phyloP scores from a whole-genome alignment of 2,797 vertebrate species.

The Periparus ater region DNA sequence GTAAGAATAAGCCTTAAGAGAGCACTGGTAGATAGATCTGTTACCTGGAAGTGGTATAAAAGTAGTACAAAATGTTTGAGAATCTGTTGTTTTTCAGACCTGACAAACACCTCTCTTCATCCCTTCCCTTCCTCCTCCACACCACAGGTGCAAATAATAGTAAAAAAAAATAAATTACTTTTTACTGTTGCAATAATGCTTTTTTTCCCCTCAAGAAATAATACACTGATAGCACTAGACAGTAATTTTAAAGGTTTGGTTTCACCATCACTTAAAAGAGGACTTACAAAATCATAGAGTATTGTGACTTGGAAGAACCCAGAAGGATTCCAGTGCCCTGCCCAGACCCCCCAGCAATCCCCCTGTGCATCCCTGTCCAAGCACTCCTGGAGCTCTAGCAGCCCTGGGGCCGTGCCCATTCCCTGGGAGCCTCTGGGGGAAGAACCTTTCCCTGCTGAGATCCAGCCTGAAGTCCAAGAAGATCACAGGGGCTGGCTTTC shows the following conservation, averaged over 20 bases:
- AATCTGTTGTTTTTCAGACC: neutral
- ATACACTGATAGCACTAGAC: neutral
- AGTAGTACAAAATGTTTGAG: neutral
- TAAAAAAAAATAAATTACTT: neutral
- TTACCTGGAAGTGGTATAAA: neutral
- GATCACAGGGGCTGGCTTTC: neutral
- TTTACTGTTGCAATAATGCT: neutral
- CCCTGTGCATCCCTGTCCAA: neutral
- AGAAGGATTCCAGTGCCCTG: neutral
- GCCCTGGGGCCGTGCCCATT: neutral
- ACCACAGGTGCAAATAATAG: neutral
- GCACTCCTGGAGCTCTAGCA: neutral
- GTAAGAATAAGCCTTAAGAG: neutral
- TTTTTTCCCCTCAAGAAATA: neutral
- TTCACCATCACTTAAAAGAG: neutral
- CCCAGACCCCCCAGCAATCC: accelerated
- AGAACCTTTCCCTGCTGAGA: neutral
- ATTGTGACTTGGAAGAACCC: neutral
- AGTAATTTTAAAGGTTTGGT: neutral
- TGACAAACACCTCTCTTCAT: neutral
- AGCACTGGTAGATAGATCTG: neutral
- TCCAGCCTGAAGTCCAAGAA: neutral
- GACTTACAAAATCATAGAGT: neutral
- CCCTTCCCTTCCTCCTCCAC: neutral
- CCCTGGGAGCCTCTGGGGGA: neutral